Percentiles rank a stretch among this genome's conserved stretches.
These are phyloP conservation scores for Lepidothrix coronata DNA, from an alignment of 2,113 vertebrate genomes.

Conservation along the genomic window DNA sequence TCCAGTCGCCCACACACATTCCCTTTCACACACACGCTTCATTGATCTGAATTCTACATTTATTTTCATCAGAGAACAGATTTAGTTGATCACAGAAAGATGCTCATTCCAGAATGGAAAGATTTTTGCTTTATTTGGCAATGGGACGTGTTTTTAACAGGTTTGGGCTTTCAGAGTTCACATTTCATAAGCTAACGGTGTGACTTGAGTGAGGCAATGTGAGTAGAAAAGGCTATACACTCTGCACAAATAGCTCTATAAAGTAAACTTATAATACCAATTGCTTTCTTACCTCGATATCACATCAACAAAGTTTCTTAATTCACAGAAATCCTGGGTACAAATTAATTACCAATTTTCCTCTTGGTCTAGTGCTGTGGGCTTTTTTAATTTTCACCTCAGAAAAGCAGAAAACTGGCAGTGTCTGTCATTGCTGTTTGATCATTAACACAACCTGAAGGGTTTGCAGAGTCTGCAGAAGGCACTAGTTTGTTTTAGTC, in stretches of 20 bases:
- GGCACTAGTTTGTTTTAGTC: not conserved
- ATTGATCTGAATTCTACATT: conserved; percentile 29
- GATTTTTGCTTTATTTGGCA: conserved; percentile 59
- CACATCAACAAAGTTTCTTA: not conserved
- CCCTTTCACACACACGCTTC: not conserved
- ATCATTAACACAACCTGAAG: not conserved
- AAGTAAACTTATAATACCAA: not conserved
- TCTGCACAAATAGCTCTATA: not conserved
- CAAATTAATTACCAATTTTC: not conserved
- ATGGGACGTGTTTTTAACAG: conserved; percentile 9
- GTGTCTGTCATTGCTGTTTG: not conserved
- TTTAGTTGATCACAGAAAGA: conserved; percentile 31
- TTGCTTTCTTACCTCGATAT: not conserved
- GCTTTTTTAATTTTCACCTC: not conserved
- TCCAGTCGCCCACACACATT: not conserved
- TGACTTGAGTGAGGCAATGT: not conserved
- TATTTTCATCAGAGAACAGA: conserved; percentile 35
- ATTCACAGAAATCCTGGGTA: not conserved
- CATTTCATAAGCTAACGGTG: conserved; percentile 16
- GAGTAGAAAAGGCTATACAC: not conserved
- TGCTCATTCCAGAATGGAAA: conserved; percentile 8
- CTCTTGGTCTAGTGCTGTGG: not conserved
- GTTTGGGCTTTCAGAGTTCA: conserved; percentile 28
- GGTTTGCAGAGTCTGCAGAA: not conserved
- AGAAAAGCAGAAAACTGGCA: not conserved